phyloP scores from a whole-genome alignment of 2,888 invertebrate species.

The Nephrotoma flavescens region DNA sequence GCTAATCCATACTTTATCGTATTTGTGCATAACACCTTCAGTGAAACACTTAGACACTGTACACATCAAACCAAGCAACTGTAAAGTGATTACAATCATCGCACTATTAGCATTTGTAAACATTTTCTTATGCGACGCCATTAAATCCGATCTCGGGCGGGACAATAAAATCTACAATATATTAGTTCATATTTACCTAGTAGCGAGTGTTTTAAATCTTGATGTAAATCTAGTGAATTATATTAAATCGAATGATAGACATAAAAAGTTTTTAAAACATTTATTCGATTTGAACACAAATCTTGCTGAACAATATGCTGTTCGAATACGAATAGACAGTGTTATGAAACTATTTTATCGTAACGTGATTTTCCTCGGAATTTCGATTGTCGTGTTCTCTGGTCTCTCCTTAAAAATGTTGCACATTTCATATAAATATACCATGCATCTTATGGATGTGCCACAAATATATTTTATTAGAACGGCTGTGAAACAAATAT shows the following conservation, averaged over 20 bases:
- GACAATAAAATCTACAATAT: not conserved
- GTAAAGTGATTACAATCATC: not conserved
- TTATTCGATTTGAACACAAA: not conserved
- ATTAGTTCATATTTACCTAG: not conserved
- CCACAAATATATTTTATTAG: not conserved
- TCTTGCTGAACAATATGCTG: not conserved
- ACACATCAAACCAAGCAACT: not conserved
- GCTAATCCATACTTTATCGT: not conserved
- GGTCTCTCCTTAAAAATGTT: not conserved
- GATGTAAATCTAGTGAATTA: not conserved
- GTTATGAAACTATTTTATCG: not conserved
- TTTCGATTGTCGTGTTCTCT: not conserved
- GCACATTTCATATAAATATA: not conserved
- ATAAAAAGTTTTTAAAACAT: not conserved
- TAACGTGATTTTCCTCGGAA: not conserved
- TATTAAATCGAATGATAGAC: not conserved
- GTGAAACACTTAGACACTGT: not conserved
- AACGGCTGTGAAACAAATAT: not conserved
- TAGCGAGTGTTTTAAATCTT: not conserved
- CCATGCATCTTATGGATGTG: too few relatives aligned
- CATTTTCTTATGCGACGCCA: not conserved
- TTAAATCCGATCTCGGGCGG: not conserved
- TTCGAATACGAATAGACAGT: not conserved
- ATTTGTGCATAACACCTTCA: not conserved
- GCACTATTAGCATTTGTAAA: not conserved